Evolutionary conservation across 2,797 vertebrate species (phyloP), one percentile per base, ranked within the genome.

Genomic region (Clarias platycephalus): DNA sequence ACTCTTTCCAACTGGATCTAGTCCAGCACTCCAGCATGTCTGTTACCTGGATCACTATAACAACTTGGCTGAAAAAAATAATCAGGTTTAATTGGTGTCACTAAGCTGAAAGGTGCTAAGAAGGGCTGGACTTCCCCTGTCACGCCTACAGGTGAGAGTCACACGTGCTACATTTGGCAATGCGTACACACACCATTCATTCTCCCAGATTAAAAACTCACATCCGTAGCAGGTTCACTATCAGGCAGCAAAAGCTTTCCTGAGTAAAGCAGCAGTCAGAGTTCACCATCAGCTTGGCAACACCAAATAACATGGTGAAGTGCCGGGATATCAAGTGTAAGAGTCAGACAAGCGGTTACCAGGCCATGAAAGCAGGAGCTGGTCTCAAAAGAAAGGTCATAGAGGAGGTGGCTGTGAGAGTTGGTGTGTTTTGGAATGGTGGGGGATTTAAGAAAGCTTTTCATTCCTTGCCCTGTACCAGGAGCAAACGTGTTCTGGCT

Each of bases 401-500:
- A 24, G 53, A 58, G 82, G 34, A 63, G 84, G 40, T 84, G 85
- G 76, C 78, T 83, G 86, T 82, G 88, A 79, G 86, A 87, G 85
- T 31, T 71, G 70, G 75, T 88, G 86, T 77, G 63, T 84, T 89
- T 86, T 86, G 79, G 74, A 83, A 83, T 81, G 83, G 80, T 66
- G 70, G 82, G 85, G 88, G 81, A 67, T 87, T 87, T 83, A 84
- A 84, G 67, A 84, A 87, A 84, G 64, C 86, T 88, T 89, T 87
- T 87, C 79, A 84, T 86, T 31, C 81, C 80, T 85, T 81, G 44
- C 88, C 88, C 90, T 88, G 84, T 88, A 86, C 82, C 87, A 68
- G 91, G 88, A 86, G 90, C 84, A 86, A 88, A 89, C 87, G 88
- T 79, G 81, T 85, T 81, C 88, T 85, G 86, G 87, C 88, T 80